Evolutionary conservation across 2,797 vertebrate species (phyloP), one percentile per base, ranked within the genome.

Genomic region (Diplodus sargus): DNA sequence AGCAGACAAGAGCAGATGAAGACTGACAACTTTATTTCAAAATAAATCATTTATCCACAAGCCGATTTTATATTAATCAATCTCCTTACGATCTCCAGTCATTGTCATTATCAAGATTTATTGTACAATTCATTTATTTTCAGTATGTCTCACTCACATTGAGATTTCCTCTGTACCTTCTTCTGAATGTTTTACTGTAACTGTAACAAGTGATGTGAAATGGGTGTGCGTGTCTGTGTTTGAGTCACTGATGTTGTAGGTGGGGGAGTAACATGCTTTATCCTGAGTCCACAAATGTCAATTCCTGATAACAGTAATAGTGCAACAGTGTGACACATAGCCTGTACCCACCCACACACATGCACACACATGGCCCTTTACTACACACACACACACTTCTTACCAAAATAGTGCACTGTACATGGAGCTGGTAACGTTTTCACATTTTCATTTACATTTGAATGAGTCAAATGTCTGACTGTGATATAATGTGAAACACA

Each of bases 181-280:
- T 16, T 57, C 17, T 28, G 16, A 67, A 6, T 28, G 39, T 66
- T 76, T 87, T 71, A 81, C 81, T 84, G 76, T 83, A 78, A 89
- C 56, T 72, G 72, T 81, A 74, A 74, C 52, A 18, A 39, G 62
- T 79, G 72, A 76, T 9, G 1, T 72, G 63, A 79, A 74, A 70
- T 58, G 34, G 59, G 57, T 72, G 56, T 83, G 60, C 34, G 16
- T 66, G 39, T 84, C 52, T 70, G 49, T 42, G 30, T 85, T 52
- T 91, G 87, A 91, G 80, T 93, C 83, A 92, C 76, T 76, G 61
- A 74, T 39, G 76, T 60, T 69, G 94, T 94, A 88, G 94, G 93
- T 90, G 94, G 93, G 91, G 91, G 90, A 94, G 91, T 89, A 86
- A 90, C 91, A 87, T 81, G 88, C 75, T 83, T 87, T 74, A 83